phyloP scores from a whole-genome alignment of 2,797 vertebrate species.

The Mastacembelus armatus region DNA sequence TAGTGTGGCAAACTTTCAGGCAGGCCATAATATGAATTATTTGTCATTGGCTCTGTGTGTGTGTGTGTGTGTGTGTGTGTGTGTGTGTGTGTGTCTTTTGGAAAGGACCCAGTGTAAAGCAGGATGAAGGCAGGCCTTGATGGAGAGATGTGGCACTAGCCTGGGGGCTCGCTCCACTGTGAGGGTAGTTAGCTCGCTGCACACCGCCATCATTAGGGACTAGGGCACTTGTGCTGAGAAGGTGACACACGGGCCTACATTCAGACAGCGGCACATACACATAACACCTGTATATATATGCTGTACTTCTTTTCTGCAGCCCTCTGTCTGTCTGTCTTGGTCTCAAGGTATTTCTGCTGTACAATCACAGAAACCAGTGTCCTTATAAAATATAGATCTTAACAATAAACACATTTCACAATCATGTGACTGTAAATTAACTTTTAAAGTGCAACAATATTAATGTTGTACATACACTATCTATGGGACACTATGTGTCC shows the following conservation, averaged over 20 bases:
- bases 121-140: conserved; percentile 87
- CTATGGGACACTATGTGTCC: no score
- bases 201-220: conserved; percentile 87
- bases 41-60: conserved; percentile 80
- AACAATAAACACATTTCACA: conserved; percentile 2
- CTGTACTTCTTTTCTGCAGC: conserved; percentile 34
- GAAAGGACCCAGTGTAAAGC: conserved; percentile 83
- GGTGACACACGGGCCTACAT: conserved; percentile 75
- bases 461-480: no score
- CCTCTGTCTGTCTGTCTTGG: conserved; percentile 27
- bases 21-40: conserved; percentile 86
- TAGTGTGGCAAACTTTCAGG: conserved; percentile 83
- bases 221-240: conserved; percentile 77
- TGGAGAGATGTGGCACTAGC: conserved; percentile 88
- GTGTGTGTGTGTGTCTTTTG: conserved; percentile 80
- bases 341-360: conserved; percentile 44
- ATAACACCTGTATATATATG: conserved; percentile 71
- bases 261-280: conserved; percentile 69
- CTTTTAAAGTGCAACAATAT: background rate
- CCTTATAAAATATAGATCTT: conserved; percentile 17
- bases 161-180: conserved; percentile 86
- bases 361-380: conserved; percentile 26
- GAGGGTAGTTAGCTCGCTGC: conserved; percentile 86
- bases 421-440: conserved; percentile 3
- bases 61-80: conserved; percentile 52